A percentile compares a stretch with the other conserved stretches of the same genome.
These are phyloP conservation scores for Drosophila oshimai DNA, from an alignment of 1,140 invertebrate species.

Conservation along the genomic window DNA sequence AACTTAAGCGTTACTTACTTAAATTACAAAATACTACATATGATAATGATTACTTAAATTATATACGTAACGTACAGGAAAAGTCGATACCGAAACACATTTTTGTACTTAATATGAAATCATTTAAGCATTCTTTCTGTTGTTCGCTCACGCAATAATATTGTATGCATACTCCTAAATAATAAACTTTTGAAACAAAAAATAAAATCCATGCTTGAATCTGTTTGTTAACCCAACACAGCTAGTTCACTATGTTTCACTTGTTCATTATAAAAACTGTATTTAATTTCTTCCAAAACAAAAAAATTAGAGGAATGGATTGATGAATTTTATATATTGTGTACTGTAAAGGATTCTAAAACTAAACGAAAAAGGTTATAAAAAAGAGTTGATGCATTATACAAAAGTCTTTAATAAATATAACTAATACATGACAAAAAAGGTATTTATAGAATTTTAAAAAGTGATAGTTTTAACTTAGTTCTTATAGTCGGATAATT, in stretches of 20 bases:
- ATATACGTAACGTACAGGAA: conserved; percentile 30
- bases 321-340: no score
- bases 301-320: no score
- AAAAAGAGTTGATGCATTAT: no score
- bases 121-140: not conserved
- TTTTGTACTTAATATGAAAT: conserved; percentile 20
- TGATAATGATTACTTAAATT: conserved; percentile 11
- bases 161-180: not conserved
- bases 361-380: no score
- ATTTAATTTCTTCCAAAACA: not conserved
- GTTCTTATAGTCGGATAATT: no score
- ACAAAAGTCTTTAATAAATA: not conserved
- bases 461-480: no score
- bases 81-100: not conserved
- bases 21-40: conserved; percentile 22
- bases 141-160: not conserved
- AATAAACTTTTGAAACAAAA: not conserved
- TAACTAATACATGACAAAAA: not conserved
- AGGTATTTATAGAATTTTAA: no score
- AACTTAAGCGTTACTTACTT: conserved; percentile 39
- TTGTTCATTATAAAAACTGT: not conserved
- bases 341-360: no score
- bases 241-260: not conserved
- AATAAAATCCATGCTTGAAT: not conserved
- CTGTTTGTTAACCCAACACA: not conserved